Base-by-base conservation (phyloP, 2,113 vertebrate species). In the Cololabis saira region DNA sequence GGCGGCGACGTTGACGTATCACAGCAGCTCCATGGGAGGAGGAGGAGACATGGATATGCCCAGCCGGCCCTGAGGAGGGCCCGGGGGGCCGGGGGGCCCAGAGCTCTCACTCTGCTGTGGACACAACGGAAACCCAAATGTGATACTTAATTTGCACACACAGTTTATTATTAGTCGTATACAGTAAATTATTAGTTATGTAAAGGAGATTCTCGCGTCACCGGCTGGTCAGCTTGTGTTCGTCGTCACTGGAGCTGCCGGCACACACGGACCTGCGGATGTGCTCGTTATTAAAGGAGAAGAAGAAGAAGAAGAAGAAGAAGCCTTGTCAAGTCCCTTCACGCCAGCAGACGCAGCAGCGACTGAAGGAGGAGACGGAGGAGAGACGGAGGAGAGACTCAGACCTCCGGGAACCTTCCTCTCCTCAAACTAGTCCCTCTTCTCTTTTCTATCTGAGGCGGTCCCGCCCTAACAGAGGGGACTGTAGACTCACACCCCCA, bases 111-210 rank as follows among this genome's bases (percentile, higher is more conserved):
- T 61, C 61, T 53, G 54, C 41, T 14, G 48, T 69, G 67, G 63
- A 79, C 71, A 59, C 12, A 4, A 18, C 41, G 15, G 11, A 12
- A 61, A 51, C 56, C 71, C 63, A 56, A 51, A 78, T 60, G 75
- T 78, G 81, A 61, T 27, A 73, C 76, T 69, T 50, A 59, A 30
- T 75, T 78, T 58, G 71, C 61, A 61, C 79, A 61, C 79, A 73
- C 77, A 22, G 15, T 47, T 55, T 21, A 16, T 55, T 21, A 16
- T 60, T 62, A 64, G 61, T 22, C 24, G 55, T 5, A 64, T 68
- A 56, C 78, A 78, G 61, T 30, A 56, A 70, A 40, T 57, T 58
- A 27, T 27, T 27, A 27, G 24, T 27, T 27, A 27, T 27, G 24
- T 27, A 27, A 27, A 2, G 2, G 24, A 27, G 5, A 27, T 5